phyloP scores from a whole-genome alignment of 2,797 vertebrate genomes.

The Chanos chanos region DNA sequence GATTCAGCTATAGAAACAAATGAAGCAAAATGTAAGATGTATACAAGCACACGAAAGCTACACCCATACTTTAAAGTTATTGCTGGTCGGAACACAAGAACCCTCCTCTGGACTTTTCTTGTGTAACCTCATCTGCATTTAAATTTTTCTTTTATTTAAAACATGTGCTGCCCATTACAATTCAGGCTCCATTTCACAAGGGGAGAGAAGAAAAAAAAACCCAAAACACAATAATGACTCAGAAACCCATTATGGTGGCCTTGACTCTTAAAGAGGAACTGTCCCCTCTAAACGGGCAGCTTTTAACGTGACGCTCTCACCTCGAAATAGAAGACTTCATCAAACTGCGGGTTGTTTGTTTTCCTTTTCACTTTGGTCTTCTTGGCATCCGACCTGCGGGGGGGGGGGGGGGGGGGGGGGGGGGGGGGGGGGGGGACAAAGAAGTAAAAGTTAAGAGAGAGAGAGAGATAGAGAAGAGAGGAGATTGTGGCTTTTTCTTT shows the following conservation, averaged over 20 bases:
- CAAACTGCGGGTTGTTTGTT: constrained; percentile 98
- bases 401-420: not conserved
- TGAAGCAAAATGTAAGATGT: no score
- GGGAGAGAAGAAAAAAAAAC: no score
- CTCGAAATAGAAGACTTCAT: constrained; percentile 98
- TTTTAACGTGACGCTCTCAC: constrained; percentile 56
- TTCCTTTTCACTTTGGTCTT: constrained; percentile 98
- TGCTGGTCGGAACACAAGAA: no score
- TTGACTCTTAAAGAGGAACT: not conserved
- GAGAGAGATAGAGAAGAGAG: not conserved
- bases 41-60: no score
- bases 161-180: not conserved
- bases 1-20: no score
- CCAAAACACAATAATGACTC: not conserved
- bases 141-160: not conserved
- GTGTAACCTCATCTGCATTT: constrained; percentile 4
- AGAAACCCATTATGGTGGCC: not conserved
- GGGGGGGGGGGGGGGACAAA: not conserved
- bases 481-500: not conserved
- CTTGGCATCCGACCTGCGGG: constrained; percentile 89
- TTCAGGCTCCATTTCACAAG: not conserved
- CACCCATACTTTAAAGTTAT: no score
- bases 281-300: not conserved
- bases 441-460: not conserved
- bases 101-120: not conserved